phyloP scores from a whole-genome alignment of 2,797 vertebrate genomes.

The Leptatherina wallacei region DNA sequence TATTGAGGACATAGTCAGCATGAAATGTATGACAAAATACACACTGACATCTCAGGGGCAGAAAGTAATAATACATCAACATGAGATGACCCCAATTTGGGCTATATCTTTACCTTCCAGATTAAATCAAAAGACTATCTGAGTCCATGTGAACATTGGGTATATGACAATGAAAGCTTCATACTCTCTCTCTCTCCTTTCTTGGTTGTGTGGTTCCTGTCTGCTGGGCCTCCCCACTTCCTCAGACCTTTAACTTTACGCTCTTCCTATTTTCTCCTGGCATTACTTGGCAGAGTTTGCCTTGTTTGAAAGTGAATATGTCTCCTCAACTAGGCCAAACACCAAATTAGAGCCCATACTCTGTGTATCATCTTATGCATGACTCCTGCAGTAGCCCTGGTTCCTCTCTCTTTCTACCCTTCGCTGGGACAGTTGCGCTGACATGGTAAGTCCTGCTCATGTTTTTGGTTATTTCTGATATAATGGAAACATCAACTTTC shows the following conservation, averaged over 20 bases:
- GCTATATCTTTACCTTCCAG: neutral
- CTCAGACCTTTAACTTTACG: constrained; percentile 40
- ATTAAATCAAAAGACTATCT: neutral
- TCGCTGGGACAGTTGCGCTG: constrained; percentile 53
- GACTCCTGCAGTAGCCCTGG: constrained; percentile 66
- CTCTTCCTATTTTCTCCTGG: constrained; percentile 32
- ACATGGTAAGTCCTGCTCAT: constrained; percentile 87
- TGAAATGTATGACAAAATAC: neutral
- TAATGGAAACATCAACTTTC: neutral
- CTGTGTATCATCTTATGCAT: constrained; percentile 79
- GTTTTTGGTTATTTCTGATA: constrained; percentile 35
- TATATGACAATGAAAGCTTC: constrained; percentile 16
- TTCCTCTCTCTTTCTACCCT: constrained; percentile 74
- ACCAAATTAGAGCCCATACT: constrained; percentile 90
- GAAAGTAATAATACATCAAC: no score
- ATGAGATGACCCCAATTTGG: neutral
- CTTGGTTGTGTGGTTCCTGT: constrained; percentile 51
- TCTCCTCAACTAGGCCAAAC: constrained; percentile 77
- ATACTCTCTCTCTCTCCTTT: constrained; percentile 44
- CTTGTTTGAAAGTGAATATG: constrained; percentile 80
- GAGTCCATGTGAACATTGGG: constrained; percentile 4
- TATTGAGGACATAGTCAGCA: no score
- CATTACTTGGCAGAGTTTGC: constrained; percentile 68
- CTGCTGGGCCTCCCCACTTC: constrained; percentile 35
- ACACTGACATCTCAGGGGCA: neutral